Base-by-base conservation (phyloP, 2,797 vertebrate species). In the Lutjanus argentimaculatus region DNA sequence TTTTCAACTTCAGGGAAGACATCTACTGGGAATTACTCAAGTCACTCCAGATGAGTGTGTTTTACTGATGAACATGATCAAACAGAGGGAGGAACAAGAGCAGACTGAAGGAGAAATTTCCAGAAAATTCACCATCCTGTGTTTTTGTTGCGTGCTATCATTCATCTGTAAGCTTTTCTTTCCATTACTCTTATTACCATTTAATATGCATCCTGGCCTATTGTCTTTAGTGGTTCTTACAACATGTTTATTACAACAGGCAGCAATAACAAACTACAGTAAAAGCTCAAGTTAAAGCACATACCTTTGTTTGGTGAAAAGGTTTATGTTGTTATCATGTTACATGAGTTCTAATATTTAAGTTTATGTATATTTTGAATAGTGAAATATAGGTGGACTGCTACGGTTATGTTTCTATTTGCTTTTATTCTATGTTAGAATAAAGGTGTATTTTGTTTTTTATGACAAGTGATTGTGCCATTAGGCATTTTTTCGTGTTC, bases 1-100 rank as follows among this genome's bases (percentile, higher is more conserved):
- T 76, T 86, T 84, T 78, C 67, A 80, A 51, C 67, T 76, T 68
- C 22, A 75, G 53, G 59, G 22, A 80, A 64, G n/a, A 61, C 62
- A 66, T 70, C 64, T 15, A 67, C 62, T 25, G 65, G 43, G 58
- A 78, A 80, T 40, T 62, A 30, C 15, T 55, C 14, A 66, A 49
- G 22, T 52, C 56, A 42, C 51, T 42, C n/a, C 15, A 62, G 48
- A 67, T 25, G 72, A 82, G 19, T 65, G 53, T 36, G 52, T 75
- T 72, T 69, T 69, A 72, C 52, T 66, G 48, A 85, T 75, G 64
- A 74, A 67, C 14, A 56, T 7, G 16, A 80, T 53, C 63, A 69
- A 76, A 76, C 30, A 52, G 59, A 79, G 36, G 58, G 51, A 75
- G n/a, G 12, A 57, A 30, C 11, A 46, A 49, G 21, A 71, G 8